phyloP scores from a whole-genome alignment of 2,113 vertebrate species.

The Coptodon rendalli region DNA sequence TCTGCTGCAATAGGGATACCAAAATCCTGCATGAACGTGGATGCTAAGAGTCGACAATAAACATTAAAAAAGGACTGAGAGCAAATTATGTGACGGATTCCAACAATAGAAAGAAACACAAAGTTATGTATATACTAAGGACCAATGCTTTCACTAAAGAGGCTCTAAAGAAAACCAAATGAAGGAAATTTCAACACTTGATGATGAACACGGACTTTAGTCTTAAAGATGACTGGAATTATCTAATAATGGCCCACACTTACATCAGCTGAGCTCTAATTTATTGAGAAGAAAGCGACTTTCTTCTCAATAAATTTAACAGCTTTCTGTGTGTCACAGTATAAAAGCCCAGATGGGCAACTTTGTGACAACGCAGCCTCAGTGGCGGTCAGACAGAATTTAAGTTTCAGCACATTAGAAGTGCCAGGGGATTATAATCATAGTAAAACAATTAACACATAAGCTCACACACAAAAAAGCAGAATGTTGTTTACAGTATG shows the following conservation, averaged over 20 bases:
- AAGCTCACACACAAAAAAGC: slow-evolving; percentile 23
- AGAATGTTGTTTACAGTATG: background rate
- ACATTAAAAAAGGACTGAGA: background rate
- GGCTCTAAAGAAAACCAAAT: background rate
- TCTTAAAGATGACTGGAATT: background rate
- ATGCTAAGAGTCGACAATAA: background rate
- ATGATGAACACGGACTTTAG: background rate
- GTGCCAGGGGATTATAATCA: background rate
- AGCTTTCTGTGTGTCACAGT: background rate
- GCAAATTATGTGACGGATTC: background rate
- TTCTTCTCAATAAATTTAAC: slow-evolving; percentile 23
- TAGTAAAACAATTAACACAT: slow-evolving; percentile 13
- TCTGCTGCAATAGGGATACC: background rate
- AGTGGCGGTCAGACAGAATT: background rate
- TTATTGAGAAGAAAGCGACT: slow-evolving; percentile 30
- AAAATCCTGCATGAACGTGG: background rate
- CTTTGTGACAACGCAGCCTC: background rate
- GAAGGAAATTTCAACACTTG: background rate
- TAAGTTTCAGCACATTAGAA: slow-evolving; percentile 15
- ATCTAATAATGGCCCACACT: slow-evolving; percentile 2
- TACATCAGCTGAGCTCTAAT: background rate
- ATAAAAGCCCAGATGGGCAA: background rate
- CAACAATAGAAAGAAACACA: background rate
- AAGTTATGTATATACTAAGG: background rate
- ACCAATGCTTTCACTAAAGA: background rate